Percentiles rank a stretch among this genome's conserved stretches.
These are phyloP conservation scores for Chelmon rostratus DNA, from an alignment of 2,797 vertebrate species.

Conservation along the genomic window DNA sequence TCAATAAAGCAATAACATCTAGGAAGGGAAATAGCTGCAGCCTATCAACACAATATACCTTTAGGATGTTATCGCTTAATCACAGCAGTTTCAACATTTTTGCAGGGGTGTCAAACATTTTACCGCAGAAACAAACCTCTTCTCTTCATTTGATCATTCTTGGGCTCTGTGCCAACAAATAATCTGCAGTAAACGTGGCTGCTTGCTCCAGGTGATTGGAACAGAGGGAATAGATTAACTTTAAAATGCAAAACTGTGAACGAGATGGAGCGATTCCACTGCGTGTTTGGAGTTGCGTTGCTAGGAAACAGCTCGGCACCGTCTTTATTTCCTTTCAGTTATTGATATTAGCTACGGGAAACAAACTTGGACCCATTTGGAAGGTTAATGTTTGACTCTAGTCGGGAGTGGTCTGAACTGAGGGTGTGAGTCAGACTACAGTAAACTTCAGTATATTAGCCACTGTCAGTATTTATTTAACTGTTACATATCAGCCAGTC, in stretches of 20 bases:
- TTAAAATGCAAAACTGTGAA: slow-evolving; percentile 28
- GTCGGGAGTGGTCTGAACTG: background rate
- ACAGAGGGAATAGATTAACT: slow-evolving; percentile 35
- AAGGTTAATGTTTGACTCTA: slow-evolving; percentile 1
- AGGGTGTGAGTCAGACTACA: background rate
- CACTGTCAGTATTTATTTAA: no score
- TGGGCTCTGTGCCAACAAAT: background rate
- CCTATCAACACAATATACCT: background rate
- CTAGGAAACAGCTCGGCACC: slow-evolving; percentile 42
- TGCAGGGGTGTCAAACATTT: background rate
- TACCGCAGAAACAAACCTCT: slow-evolving; percentile 5
- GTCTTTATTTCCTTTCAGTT: slow-evolving; percentile 22
- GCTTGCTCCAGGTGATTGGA: slow-evolving; percentile 25
- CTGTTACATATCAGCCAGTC: background rate
- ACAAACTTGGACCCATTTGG: slow-evolving; percentile 1
- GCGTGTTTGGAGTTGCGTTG: slow-evolving; percentile 26
- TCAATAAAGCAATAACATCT: background rate
- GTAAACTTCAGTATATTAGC: no score
- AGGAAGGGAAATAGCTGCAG: background rate
- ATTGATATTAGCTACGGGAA: slow-evolving; percentile 19
- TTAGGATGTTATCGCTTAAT: background rate
- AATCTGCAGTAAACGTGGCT: slow-evolving; percentile 15
- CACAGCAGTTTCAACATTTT: background rate
- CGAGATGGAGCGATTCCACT: background rate
- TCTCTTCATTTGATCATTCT: background rate